Conservation (phyloP, 1,140 invertebrate genomes). For the Orchesella cincta region DNA sequence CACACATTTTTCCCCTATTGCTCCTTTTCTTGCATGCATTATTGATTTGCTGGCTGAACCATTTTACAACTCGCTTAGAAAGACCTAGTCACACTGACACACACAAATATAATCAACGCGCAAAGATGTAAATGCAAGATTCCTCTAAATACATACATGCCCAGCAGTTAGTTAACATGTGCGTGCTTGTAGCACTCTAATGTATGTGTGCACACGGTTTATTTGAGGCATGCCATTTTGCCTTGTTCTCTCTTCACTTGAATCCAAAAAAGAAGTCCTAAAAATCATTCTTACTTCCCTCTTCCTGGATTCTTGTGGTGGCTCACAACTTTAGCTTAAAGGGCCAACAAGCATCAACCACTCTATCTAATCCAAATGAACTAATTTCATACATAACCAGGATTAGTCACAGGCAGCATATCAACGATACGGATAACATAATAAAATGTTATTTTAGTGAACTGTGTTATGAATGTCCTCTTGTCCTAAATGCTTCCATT, state of each 20-base stretch:
- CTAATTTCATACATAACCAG: too few relatives aligned
- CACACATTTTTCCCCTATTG: neutral
- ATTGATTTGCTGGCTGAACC: neutral
- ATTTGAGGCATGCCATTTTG: neutral
- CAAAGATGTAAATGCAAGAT: neutral
- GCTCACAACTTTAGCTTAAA: neutral
- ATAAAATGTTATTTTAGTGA: too few relatives aligned
- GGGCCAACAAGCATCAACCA: too few relatives aligned
- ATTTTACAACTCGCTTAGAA: neutral
- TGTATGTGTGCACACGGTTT: neutral
- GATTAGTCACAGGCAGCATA: too few relatives aligned
- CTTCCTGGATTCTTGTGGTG: constrained; percentile 29
- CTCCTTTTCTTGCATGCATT: neutral
- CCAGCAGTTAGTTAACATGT: too few relatives aligned
- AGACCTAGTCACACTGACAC: constrained; percentile 18
- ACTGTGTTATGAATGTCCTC: too few relatives aligned
- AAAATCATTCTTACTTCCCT: constrained; percentile 14
- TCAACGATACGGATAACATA: too few relatives aligned
- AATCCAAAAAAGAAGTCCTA: neutral
- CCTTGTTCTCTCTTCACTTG: neutral
- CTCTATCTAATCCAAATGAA: too few relatives aligned
- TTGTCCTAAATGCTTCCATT: too few relatives aligned
- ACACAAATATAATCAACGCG: too few relatives aligned
- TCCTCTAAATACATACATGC: too few relatives aligned
- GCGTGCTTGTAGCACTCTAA: too few relatives aligned